A percentile compares a stretch with the other conserved stretches of the same genome.
These are phyloP conservation scores for Semaprochilodus insignis DNA, from an alignment of 2,797 vertebrate species.

Conservation along the genomic window DNA sequence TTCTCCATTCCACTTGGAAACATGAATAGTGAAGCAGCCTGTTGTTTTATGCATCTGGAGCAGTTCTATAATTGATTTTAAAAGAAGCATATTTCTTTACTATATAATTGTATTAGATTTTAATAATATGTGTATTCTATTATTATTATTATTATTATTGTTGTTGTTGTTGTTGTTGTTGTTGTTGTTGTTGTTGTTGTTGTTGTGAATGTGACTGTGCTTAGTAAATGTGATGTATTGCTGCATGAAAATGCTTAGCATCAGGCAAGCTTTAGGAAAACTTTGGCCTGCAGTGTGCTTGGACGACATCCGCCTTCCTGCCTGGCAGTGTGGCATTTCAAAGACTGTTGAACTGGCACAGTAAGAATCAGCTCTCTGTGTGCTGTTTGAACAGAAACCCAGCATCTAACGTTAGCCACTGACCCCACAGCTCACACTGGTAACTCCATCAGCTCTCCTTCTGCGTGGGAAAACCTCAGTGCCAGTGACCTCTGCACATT, in stretches of 20 bases:
- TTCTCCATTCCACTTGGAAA: no score
- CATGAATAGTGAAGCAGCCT: no score
- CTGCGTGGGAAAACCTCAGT: slow-evolving; percentile 37
- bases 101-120: no score
- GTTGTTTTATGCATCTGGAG: no score
- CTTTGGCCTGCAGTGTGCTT: slow-evolving; percentile 39
- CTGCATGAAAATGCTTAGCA: slow-evolving; percentile 15
- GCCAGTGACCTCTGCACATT: slow-evolving; percentile 35
- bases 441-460: slow-evolving; percentile 49
- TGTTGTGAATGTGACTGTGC: no score
- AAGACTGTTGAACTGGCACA: slow-evolving; percentile 60
- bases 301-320: slow-evolving; percentile 53
- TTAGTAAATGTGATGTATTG: neutral
- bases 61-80: no score
- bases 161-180: no score
- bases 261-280: slow-evolving; percentile 15
- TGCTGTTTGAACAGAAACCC: slow-evolving; percentile 54
- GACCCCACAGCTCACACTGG: slow-evolving; percentile 45
- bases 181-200: no score
- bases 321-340: slow-evolving; percentile 58
- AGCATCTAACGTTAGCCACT: slow-evolving; percentile 52
- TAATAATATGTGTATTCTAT: no score
- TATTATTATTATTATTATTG: no score
- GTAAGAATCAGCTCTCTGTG: slow-evolving; percentile 61
- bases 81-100: no score